Evolutionary conservation across 1,140 invertebrate species (phyloP).

Genomic region (Anastrepha obliqua): DNA sequence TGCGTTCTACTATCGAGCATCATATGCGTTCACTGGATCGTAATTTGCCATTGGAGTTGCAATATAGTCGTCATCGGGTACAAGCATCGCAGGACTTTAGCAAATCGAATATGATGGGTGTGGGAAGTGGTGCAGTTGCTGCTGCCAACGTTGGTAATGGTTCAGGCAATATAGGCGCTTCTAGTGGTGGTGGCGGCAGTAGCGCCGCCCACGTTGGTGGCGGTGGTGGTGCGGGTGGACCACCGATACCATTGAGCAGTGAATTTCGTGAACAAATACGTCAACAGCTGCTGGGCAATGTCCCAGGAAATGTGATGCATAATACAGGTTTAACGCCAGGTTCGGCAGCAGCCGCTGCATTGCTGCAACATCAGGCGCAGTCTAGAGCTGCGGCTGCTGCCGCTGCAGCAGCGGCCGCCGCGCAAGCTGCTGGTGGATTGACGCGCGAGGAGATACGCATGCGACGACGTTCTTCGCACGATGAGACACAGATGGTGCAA

Average conservation of each 20-base stretch:
- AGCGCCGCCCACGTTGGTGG: constrained; percentile 62
- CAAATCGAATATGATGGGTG: constrained; percentile 61
- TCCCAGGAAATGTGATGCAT: constrained; percentile 69
- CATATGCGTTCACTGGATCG: constrained; percentile 73
- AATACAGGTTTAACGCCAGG: constrained; percentile 69
- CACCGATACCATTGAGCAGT: constrained; percentile 69
- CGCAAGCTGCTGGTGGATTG: constrained; percentile 56
- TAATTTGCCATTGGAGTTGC: constrained; percentile 71
- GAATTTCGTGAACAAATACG: constrained; percentile 72
- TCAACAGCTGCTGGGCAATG: constrained; percentile 68
- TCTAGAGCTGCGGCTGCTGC: constrained; percentile 70
- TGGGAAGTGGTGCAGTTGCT: not conserved
- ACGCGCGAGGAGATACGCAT: constrained; percentile 72
- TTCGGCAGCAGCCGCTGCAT: constrained; percentile 69
- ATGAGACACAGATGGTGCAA: constrained; percentile 72
- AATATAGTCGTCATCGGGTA: constrained; percentile 73
- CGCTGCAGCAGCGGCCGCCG: constrained; percentile 63
- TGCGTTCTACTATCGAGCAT: constrained; percentile 72
- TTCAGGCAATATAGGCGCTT: constrained; percentile 45
- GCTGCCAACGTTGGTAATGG: constrained; percentile 23
- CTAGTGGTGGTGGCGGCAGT: constrained; percentile 48
- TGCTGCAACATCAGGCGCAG: constrained; percentile 72
- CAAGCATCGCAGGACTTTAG: constrained; percentile 53
- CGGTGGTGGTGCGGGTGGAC: constrained; percentile 57
- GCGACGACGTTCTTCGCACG: constrained; percentile 72